phyloP scores from a whole-genome alignment of 2,797 vertebrate species.

The Coluber constrictor region DNA sequence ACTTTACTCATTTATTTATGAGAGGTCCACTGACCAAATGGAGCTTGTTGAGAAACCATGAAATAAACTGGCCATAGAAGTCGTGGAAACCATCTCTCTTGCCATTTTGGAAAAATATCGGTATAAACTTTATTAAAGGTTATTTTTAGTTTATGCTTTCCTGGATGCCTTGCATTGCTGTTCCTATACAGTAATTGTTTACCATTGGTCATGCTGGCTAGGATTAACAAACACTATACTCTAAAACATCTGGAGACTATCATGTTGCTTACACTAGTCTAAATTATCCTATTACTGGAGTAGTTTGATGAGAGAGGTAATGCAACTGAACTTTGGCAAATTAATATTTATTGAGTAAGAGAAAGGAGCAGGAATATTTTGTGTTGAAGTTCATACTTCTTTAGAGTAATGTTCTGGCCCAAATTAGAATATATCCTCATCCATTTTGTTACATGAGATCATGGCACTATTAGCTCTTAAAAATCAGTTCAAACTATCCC shows the following conservation, averaged over 20 bases:
- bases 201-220: not conserved
- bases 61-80: not conserved
- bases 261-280: not conserved
- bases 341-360: not conserved
- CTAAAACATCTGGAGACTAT: not conserved
- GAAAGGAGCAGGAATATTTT: not conserved
- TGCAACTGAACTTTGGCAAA: not conserved
- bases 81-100: not conserved
- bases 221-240: not conserved
- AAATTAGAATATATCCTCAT: not conserved
- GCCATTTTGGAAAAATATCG: not conserved
- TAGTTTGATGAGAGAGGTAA: not conserved
- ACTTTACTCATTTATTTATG: not conserved
- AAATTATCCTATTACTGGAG: not conserved
- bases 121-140: not conserved
- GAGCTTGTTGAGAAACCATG: not conserved
- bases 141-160: not conserved
- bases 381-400: not conserved
- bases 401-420: not conserved
- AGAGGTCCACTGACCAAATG: not conserved
- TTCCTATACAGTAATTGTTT: not conserved
- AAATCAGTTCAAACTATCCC: not conserved
- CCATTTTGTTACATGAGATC: not conserved
- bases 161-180: not conserved
- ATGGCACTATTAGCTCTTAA: fast-evolving